Conservation (phyloP, 2,797 vertebrate genomes). For the Poeciliopsis turneri region DNA sequence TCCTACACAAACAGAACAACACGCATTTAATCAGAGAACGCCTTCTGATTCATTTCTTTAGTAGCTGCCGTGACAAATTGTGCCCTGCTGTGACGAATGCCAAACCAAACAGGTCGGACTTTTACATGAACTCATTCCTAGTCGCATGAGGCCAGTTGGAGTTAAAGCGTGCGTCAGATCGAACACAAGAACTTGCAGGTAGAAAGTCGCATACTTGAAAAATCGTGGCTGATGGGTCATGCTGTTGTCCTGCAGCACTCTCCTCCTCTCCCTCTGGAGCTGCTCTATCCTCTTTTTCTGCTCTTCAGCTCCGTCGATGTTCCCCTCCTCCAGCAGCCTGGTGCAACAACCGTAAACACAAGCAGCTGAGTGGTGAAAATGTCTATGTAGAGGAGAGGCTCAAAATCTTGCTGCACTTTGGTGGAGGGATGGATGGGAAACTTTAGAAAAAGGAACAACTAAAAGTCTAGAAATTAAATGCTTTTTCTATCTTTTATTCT, state of each 20-base stretch:
- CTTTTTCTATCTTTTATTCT: not conserved
- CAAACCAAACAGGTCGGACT: not conserved
- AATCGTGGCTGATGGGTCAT: constrained; percentile 89
- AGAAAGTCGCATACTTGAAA: constrained; percentile 84
- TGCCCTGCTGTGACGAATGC: not conserved
- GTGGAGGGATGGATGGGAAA: not conserved
- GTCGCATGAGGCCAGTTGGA: not conserved
- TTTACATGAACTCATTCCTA: not conserved
- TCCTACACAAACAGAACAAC: constrained; percentile 74
- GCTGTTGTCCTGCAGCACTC: constrained; percentile 88
- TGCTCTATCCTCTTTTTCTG: constrained; percentile 95
- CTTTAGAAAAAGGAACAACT: not conserved
- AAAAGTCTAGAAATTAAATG: not conserved
- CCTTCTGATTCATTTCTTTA: not conserved
- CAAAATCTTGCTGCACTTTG: not conserved
- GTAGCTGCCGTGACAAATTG: not conserved
- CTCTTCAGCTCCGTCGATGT: constrained; percentile 88
- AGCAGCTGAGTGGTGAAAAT: not conserved
- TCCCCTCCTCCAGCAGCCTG: constrained; percentile 94
- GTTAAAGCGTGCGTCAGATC: not conserved
- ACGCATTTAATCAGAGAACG: not conserved
- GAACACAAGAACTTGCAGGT: not conserved
- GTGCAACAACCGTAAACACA: constrained; percentile 1
- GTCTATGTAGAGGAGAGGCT: not conserved
- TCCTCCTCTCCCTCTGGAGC: constrained; percentile 91